These are phyloP conservation scores for Tarsius wallacei DNA, from an alignment of 2,797 vertebrate species.

Conservation along the genomic window DNA sequence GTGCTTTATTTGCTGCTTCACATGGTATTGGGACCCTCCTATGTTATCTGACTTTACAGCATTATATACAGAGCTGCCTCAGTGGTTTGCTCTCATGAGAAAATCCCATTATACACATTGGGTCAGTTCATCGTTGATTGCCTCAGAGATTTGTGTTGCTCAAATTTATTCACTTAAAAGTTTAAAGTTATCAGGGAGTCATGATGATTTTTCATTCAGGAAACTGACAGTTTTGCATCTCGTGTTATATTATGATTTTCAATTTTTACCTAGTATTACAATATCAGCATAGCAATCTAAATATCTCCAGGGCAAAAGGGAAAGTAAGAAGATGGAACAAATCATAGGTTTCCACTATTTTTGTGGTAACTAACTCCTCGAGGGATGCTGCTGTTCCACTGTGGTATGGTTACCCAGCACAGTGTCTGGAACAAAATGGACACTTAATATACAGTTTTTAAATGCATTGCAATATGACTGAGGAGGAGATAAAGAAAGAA, in stretches of 20 bases:
- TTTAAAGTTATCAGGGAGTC: not conserved
- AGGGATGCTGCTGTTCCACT: not conserved
- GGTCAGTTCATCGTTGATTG: not conserved
- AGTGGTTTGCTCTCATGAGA: not conserved
- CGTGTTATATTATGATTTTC: not conserved
- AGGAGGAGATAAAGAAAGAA: not conserved
- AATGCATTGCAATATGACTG: not conserved
- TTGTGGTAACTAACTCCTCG: not conserved
- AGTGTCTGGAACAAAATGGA: not conserved
- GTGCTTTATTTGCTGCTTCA: conserved; percentile 9
- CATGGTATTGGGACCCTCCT: not conserved
- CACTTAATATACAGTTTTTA: not conserved
- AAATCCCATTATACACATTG: not conserved
- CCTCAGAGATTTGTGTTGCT: not conserved
- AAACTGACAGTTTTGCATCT: not conserved
- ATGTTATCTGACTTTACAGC: not conserved
- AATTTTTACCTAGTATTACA: not conserved
- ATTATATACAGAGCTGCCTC: not conserved
- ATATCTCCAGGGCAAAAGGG: not conserved
- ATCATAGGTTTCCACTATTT: not conserved
- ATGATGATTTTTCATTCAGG: not conserved
- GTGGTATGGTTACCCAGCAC: no score
- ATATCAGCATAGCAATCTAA: not conserved
- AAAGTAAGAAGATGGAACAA: not conserved
- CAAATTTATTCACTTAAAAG: conserved; percentile 24